These are phyloP conservation scores for Molorchus minor DNA, from an alignment of 2,888 invertebrate genomes.

Conservation along the genomic window DNA sequence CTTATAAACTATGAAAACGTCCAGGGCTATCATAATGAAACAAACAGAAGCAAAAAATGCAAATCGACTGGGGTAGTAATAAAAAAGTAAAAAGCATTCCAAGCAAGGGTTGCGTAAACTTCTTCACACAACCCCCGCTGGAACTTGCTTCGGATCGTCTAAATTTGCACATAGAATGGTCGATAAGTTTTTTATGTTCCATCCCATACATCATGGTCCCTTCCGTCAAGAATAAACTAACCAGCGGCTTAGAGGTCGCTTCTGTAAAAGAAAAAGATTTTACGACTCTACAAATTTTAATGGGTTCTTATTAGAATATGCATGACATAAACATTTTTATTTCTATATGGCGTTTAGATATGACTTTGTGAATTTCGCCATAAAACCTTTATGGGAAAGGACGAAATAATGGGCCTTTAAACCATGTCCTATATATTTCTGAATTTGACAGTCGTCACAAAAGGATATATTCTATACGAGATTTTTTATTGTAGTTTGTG, in stretches of 20 bases:
- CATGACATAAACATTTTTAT: conserved; percentile 30
- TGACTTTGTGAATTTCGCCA: background rate
- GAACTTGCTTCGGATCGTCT: conserved; percentile 66
- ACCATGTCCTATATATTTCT: conserved; percentile 5
- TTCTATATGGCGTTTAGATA: conserved; percentile 8
- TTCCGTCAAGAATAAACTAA: conserved; percentile 76
- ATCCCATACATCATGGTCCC: conserved; percentile 78
- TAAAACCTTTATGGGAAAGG: conserved; percentile 1
- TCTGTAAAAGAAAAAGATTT: conserved; percentile 63
- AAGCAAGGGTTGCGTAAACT: conserved; percentile 33
- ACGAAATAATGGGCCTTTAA: background rate
- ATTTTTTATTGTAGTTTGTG: background rate
- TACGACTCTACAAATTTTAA: conserved; percentile 35
- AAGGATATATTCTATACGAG: too few species aligned
- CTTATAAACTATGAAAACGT: too few species aligned
- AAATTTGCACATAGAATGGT: conserved; percentile 75
- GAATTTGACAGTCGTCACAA: conserved; percentile 3
- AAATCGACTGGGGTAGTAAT: too few species aligned
- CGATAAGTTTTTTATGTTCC: conserved; percentile 75
- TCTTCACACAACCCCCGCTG: conserved; percentile 76
- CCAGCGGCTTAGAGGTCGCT: conserved; percentile 76
- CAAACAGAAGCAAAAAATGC: too few species aligned
- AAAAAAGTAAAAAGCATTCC: too few species aligned
- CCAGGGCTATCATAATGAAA: too few species aligned
- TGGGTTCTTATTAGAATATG: conserved; percentile 27